Evolutionary conservation across 2,888 invertebrate genomes (phyloP).

Genomic region (Galerucella nymphaeae): DNA sequence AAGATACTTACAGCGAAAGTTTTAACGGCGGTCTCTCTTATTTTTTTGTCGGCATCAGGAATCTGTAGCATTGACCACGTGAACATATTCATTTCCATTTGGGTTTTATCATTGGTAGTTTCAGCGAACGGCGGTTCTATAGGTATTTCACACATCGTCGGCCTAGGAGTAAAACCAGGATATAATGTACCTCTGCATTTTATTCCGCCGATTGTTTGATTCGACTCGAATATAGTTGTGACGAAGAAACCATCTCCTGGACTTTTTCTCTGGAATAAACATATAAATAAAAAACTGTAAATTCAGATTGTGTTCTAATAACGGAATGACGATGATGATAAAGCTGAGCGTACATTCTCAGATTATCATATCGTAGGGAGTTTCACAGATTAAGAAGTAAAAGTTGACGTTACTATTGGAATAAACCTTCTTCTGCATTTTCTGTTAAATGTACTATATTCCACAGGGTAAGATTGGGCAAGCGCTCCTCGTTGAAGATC

Average conservation of each 20-base stretch:
- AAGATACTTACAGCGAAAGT: conserved; percentile 81
- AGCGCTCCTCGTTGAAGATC: too few species aligned
- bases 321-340: too few species aligned
- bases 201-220: conserved; percentile 83
- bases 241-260: conserved; percentile 81
- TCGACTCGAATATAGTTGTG: conserved; percentile 81
- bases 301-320: too few species aligned
- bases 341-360: too few species aligned
- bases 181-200: conserved; percentile 90
- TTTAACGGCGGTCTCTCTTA: conserved; percentile 86
- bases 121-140: conserved; percentile 69
- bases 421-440: too few species aligned
- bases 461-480: too few species aligned
- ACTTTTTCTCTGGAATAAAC: conserved; percentile 69
- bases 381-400: too few species aligned
- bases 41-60: conserved; percentile 74
- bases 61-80: conserved; percentile 73
- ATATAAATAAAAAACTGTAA: conserved; percentile 21
- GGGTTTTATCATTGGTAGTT: conserved; percentile 79
- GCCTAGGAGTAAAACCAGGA: conserved; percentile 88
- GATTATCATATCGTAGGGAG: too few species aligned
- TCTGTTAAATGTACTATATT: too few species aligned
- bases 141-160: conserved; percentile 81
- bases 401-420: too few species aligned
- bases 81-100: conserved; percentile 80